Evolutionary conservation across 2,113 vertebrate species (phyloP).

Genomic region (Oncorhynchus mykiss): DNA sequence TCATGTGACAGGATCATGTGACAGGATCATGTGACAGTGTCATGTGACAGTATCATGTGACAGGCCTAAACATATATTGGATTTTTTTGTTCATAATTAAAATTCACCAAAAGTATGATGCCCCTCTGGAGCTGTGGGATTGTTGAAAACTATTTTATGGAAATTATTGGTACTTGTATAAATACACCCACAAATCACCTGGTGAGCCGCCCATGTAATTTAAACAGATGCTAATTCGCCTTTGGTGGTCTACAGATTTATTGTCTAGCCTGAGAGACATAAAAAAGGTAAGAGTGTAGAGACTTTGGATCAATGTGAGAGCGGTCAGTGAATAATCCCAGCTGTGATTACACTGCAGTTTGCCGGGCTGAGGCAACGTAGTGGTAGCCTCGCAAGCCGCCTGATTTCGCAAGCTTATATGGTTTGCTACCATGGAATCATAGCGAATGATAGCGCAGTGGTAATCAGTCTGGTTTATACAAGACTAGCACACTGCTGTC

Average conservation of each 20-base stretch:
- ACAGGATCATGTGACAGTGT: too few relatives aligned
- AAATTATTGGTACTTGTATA: conserved; percentile 40
- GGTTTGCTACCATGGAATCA: too few relatives aligned
- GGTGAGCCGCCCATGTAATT: conserved; percentile 23
- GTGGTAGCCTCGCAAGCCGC: too few relatives aligned
- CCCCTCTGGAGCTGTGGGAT: not conserved
- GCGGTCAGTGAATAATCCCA: conserved; percentile 19
- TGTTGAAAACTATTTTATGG: conserved; percentile 8
- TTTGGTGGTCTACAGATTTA: conserved; percentile 37
- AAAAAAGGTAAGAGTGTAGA: not conserved
- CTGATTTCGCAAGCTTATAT: not conserved
- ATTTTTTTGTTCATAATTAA: not conserved
- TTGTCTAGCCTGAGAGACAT: conserved; percentile 24
- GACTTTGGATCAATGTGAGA: conserved; percentile 31
- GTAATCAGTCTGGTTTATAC: too few relatives aligned
- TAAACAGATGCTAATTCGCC: not conserved
- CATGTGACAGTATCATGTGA: too few relatives aligned
- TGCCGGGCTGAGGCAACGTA: not conserved
- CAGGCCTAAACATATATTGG: not conserved
- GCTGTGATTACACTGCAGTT: conserved; percentile 13
- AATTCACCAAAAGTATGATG: not conserved
- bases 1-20: too few relatives aligned
- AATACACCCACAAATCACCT: conserved; percentile 31
- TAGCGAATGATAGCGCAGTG: too few relatives aligned
- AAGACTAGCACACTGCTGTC: not conserved